These are phyloP conservation scores for Megamerina dolium DNA, from an alignment of 2,888 invertebrate genomes.

Conservation along the genomic window DNA sequence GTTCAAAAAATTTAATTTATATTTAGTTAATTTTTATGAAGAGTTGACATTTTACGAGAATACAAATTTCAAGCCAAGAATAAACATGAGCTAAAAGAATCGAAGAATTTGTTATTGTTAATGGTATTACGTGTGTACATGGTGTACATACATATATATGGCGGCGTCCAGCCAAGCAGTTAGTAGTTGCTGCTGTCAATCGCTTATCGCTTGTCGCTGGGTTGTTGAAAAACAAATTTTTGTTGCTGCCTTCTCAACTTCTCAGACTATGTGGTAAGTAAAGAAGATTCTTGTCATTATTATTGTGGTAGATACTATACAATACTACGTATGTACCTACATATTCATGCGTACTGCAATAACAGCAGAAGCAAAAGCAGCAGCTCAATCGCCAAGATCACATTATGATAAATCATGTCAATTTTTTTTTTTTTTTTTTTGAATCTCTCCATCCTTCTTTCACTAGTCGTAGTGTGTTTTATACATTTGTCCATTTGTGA, in stretches of 20 bases:
- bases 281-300: no score
- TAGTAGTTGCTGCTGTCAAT: no score
- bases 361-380: conserved; percentile 8
- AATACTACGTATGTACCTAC: not conserved
- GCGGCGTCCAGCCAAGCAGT: not conserved
- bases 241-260: conserved; percentile 3
- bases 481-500: no score
- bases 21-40: conserved; percentile 12
- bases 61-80: conserved; percentile 6
- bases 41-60: conserved; percentile 13
- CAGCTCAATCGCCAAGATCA: conserved; percentile 8
- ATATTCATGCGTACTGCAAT: conserved; percentile 4
- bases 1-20: conserved; percentile 6
- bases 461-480: no score
- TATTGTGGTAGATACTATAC: no score
- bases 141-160: not conserved
- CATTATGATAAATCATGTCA: conserved; percentile 15
- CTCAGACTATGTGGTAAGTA: no score
- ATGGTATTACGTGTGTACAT: not conserved
- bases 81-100: not conserved
- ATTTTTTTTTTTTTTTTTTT: not conserved
- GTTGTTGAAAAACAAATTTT: conserved; percentile 9
- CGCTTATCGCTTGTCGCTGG: conserved; percentile 9
- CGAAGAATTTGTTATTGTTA: not conserved
- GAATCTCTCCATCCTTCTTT: no score